Conservation (phyloP, 2,888 invertebrate genomes). For the Trachelus iudaicus region DNA sequence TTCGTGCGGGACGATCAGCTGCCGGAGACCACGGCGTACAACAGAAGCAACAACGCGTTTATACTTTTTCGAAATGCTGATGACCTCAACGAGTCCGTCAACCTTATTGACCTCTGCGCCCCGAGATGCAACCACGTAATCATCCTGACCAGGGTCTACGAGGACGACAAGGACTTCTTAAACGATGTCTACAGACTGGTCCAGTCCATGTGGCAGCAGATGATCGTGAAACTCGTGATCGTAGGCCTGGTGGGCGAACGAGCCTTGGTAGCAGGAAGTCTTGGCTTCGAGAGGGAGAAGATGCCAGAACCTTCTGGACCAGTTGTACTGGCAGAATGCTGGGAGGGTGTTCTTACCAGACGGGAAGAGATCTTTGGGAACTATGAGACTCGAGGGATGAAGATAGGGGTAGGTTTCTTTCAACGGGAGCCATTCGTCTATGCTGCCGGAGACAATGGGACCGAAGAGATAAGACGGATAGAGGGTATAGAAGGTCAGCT, state of each 20-base stretch:
- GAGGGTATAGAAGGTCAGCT: constrained; percentile 31
- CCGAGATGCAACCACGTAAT: constrained; percentile 36
- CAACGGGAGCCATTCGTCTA: constrained; percentile 33
- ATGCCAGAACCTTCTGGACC: constrained; percentile 32
- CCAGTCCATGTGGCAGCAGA: constrained; percentile 31
- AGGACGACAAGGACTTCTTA: constrained; percentile 33
- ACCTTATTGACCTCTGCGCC: constrained; percentile 33
- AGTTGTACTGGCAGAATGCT: constrained; percentile 34
- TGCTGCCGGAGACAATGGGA: not conserved
- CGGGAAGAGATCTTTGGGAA: not conserved
- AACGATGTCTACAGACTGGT: constrained; percentile 27
- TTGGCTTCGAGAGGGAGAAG: constrained; percentile 21
- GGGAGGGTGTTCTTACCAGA: constrained; percentile 12
- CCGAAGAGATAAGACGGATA: not conserved
- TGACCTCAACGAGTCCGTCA: too few species aligned
- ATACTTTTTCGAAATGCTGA: too few species aligned
- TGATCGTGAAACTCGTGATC: constrained; percentile 32
- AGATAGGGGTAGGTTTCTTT: constrained; percentile 34
- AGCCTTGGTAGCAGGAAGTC: constrained; percentile 34
- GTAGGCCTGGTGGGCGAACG: constrained; percentile 29
- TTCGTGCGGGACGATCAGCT: not conserved
- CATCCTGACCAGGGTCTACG: constrained; percentile 27
- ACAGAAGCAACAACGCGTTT: too few species aligned
- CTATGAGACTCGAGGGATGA: not conserved
- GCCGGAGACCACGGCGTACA: too few species aligned